Conservation (phyloP, 2,888 invertebrate species). For the Sesia bembeciformis region DNA sequence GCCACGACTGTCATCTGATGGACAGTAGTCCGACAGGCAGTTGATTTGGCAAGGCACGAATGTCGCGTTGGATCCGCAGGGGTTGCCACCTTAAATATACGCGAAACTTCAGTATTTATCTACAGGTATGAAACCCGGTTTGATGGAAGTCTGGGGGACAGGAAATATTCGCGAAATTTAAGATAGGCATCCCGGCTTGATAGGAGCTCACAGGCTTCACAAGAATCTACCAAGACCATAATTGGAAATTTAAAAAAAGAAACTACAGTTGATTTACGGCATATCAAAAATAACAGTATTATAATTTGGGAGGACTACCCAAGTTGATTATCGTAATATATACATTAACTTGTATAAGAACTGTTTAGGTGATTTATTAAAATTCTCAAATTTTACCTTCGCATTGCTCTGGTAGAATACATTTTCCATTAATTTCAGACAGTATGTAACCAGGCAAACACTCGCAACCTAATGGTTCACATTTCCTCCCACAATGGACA, state of each 20-base stretch:
- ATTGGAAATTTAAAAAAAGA: too few species aligned
- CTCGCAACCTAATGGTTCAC: background rate
- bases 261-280: too few species aligned
- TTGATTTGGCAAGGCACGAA: conserved; percentile 17
- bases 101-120: background rate
- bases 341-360: background rate
- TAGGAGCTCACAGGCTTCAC: too few species aligned
- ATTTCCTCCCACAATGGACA: background rate
- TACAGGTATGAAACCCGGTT: too few species aligned
- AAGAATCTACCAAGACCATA: too few species aligned
- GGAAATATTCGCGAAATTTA: too few species aligned
- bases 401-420: background rate
- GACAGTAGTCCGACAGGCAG: conserved; percentile 23
- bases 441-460: background rate
- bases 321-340: background rate
- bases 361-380: background rate
- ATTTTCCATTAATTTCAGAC: conserved; percentile 1
- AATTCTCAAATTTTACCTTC: background rate
- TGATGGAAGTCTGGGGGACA: too few species aligned
- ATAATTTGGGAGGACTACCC: background rate
- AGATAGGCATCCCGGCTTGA: too few species aligned
- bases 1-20: conserved; percentile 20
- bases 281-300: background rate
- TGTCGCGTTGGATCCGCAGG: conserved; percentile 21
- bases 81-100: conserved; percentile 23